Evolutionary conservation across 2,797 vertebrate genomes (phyloP), one percentile per base, ranked within the genome.

Genomic region (Sebastes taczanowskii): DNA sequence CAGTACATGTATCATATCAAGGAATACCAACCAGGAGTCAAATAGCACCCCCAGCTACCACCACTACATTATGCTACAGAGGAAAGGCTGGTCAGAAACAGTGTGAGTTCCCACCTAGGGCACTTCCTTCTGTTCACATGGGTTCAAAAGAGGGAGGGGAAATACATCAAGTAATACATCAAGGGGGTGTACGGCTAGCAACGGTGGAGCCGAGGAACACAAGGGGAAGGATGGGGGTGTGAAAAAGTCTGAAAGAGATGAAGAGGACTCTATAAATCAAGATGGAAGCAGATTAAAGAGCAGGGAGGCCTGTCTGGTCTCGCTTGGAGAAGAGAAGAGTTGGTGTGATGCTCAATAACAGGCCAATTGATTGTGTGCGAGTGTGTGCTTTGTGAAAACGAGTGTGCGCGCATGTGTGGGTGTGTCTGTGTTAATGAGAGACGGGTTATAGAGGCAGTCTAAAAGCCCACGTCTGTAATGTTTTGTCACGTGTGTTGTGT

Each of bases 191-290:
- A 68, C 68, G 86, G 82, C 27, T 70, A 76, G 84, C 81, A 55
- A 82, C 59, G 82, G 77, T 62, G 73, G 61, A 82, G 85, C 53
- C 8, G 81, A 81, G 62, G n/a, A 83, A 74, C 70, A 74, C 78
- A 60, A 60, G 76, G 74, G 61, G 71, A 78, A 85, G 73, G 81
- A 87, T 30, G 84, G 79, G 81, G 66, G 80, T 79, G 84, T 86
- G 87, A 80, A 86, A 52, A 73, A 86, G 76, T 80, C 42, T 52
- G 80, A 87, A 79, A 64, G 80, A 92, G 92, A 94, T 94, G 91
- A 92, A 94, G 90, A 74, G 68, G 91, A 92, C 90, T 92, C 29
- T 80, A 90, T 90, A 86, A 91, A 91, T 88, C 87, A 88, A 85
- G 88, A 91, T 80, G 80, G 87, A 88, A 70, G 53, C 79, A 91